Base-by-base conservation (phyloP, 1,140 invertebrate species). In the Platyura marginata region DNA sequence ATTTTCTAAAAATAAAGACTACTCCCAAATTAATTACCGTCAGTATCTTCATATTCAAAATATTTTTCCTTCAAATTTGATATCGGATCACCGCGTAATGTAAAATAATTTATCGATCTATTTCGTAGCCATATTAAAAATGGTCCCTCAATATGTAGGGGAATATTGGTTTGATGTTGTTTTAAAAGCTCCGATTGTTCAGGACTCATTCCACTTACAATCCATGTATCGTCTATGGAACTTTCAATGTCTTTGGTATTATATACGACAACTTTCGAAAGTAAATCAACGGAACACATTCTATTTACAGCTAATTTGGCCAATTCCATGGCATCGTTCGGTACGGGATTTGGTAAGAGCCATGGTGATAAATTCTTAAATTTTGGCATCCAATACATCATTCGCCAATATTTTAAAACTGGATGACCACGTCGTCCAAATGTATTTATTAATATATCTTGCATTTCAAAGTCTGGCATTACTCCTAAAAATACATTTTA, bases 341-440 rank as follows among this genome's bases (percentile, higher is more conserved):
- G 83, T 22, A 85, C 48, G 1, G 75, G 69, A 23, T 75, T 67
- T 1, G 92, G 87, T 33, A 94, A 56, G 2, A 77, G 74, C 77
- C 85, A 98, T 2, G 94, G 94, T 49, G 87, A 90, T 1, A 81
- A 57, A 60, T 96, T 79, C 54, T 79, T 86, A 53, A 98, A 90
- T 62, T 98, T 98, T 3, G 93, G 91, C 79, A 95, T 82, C 95
- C 95, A 99, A 56, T 98, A 99, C 68, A 89, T 77, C 82, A 97
- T 92, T 37, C 90, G 69, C 68, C 77, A 80, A 55, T 76, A 85
- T 57, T 93, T 95, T 45, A 84, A 65, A 11, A 89, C 57, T 0
- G 86, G 83, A 55, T 77, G 72, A 10, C 78, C 78, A 51, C 77
- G 66, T 43, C 68, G 64, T 0, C 93, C 92, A 69, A 97, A 98